A percentile compares a stretch with the other conserved stretches of the same genome.
Evolutionary conservation across 1,140 invertebrate genomes (phyloP).

Genomic region (Drosophila ironensis): DNA sequence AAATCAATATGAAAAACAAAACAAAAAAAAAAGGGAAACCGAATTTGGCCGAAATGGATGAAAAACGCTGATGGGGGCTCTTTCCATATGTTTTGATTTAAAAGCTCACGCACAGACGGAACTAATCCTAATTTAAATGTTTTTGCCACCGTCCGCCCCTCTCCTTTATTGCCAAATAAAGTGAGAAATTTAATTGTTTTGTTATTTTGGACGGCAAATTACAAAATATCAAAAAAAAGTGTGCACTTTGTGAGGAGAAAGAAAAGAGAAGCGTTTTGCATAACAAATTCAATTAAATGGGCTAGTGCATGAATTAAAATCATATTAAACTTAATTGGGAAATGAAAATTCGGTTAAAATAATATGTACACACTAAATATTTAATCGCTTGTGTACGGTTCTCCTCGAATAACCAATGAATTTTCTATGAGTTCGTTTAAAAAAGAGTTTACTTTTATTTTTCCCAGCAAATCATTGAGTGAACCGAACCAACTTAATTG

Average conservation of each 20-base stretch:
- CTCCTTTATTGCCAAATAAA: slow-evolving; percentile 9
- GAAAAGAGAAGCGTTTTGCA: slow-evolving; percentile 44
- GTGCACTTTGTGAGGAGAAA: neutral
- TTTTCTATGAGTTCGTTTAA: neutral
- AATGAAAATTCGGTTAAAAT: slow-evolving; percentile 58
- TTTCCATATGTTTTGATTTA: slow-evolving; percentile 46
- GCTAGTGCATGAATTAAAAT: slow-evolving; percentile 49
- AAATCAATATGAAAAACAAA: slow-evolving; percentile 46
- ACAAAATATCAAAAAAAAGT: neutral
- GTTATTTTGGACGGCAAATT: neutral
- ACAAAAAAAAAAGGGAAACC: slow-evolving; percentile 7
- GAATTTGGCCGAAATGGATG: slow-evolving; percentile 22
- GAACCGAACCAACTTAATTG: slow-evolving; percentile 5
- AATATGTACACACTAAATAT: slow-evolving; percentile 35
- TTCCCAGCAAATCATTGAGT: slow-evolving; percentile 8
- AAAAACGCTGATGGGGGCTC: slow-evolving; percentile 21
- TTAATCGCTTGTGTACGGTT: slow-evolving; percentile 25
- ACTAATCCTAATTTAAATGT: slow-evolving; percentile 73
- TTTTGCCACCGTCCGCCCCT: slow-evolving; percentile 2
- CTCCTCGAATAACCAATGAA: slow-evolving; percentile 9
- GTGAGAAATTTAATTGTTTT: slow-evolving; percentile 61
- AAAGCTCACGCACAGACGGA: slow-evolving; percentile 49
- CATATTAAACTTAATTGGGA: slow-evolving; percentile 58
- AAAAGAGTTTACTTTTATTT: slow-evolving; percentile 10
- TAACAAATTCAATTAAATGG: slow-evolving; percentile 66